A percentile compares a stretch with the other conserved stretches of the same genome.
These are phyloP conservation scores for Griposia aprilina DNA, from an alignment of 2,888 invertebrate species.

Conservation along the genomic window DNA sequence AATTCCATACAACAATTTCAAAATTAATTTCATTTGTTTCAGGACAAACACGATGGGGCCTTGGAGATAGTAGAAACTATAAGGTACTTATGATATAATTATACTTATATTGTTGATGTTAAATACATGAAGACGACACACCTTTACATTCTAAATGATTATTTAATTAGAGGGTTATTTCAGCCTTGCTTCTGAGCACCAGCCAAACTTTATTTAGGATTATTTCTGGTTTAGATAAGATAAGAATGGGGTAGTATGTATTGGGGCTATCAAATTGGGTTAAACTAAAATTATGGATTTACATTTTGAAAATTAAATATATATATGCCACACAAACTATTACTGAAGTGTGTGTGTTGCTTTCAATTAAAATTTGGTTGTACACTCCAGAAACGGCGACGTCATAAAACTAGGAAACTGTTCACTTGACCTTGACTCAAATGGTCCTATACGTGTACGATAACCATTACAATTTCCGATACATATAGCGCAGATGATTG, in stretches of 20 bases:
- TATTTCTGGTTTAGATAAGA: neutral
- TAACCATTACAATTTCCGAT: slow-evolving; percentile 21
- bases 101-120: slow-evolving; percentile 12
- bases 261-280: neutral
- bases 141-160: slow-evolving; percentile 14
- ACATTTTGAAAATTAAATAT: neutral
- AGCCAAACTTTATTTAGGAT: neutral
- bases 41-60: slow-evolving; percentile 98
- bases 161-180: neutral
- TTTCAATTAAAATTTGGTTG: slow-evolving; percentile 21
- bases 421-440: slow-evolving; percentile 43
- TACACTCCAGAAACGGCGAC: slow-evolving; percentile 17
- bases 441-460: slow-evolving; percentile 26
- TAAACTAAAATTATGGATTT: neutral
- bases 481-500: slow-evolving; percentile 29
- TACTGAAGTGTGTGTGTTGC: neutral
- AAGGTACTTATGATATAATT: slow-evolving; percentile 88
- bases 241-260: neutral
- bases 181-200: neutral
- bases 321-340: neutral
- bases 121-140: neutral
- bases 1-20: slow-evolving; percentile 21
- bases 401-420: slow-evolving; percentile 43
- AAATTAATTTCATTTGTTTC: slow-evolving; percentile 80
- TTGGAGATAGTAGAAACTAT: slow-evolving; percentile 98